phyloP scores from a whole-genome alignment of 2,113 vertebrate genomes.

The Tupaia tana region DNA sequence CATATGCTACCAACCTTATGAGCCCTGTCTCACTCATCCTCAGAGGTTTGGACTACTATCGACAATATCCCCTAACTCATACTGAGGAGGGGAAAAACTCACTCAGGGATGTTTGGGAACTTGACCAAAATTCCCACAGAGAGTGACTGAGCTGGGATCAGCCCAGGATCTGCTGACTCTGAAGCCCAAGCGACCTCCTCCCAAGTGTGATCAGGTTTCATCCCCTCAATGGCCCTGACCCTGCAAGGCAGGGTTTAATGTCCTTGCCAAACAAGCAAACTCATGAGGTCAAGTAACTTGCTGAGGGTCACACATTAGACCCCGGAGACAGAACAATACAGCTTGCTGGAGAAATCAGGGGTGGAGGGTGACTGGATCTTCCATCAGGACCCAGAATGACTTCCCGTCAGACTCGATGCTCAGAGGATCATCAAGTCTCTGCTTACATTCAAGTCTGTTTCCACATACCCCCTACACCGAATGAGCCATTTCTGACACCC shows the following conservation, averaged over 20 bases:
- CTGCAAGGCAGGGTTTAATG: background rate
- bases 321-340: conserved; percentile 39
- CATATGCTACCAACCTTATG: background rate
- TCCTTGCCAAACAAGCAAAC: conserved; percentile 60
- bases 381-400: background rate
- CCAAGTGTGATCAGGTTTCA: background rate
- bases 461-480: background rate
- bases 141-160: background rate
- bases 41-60: background rate
- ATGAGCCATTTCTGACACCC: conserved; percentile 9
- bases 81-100: background rate
- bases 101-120: background rate
- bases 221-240: conserved; percentile 5
- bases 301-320: background rate
- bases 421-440: background rate
- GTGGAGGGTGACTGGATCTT: background rate
- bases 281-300: background rate
- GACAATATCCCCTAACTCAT: background rate
- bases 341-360: background rate
- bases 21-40: conserved; percentile 33
- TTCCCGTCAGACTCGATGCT: background rate
- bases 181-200: conserved; percentile 14
- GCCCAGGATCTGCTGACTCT: conserved; percentile 19
- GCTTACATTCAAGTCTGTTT: background rate
- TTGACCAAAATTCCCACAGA: background rate